Base-by-base conservation (phyloP, 2,113 vertebrate genomes). In the Rhinichthys klamathensis region DNA sequence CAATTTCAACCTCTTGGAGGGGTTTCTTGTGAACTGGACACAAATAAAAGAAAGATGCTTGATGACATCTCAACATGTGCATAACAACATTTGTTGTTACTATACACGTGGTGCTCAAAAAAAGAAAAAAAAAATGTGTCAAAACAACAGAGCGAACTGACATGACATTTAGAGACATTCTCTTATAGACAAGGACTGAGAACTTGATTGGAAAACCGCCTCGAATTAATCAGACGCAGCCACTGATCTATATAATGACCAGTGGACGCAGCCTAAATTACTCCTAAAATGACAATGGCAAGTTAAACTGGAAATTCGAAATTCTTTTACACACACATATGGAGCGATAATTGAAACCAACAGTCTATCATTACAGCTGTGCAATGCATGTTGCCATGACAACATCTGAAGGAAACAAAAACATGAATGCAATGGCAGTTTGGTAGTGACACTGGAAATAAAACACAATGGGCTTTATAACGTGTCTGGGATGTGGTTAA, bases 1-100 rank as follows among this genome's bases (percentile, higher is more conserved):
- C 96, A 60, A 99, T 99, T 94, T 99, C 98, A 89, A 99, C 95
- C 94, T 99, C 98, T 94, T 99, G 98, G 90, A 99, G 97, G 72
- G 98, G 97, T 87, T 99, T 99, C 93, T 99, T 99, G 91, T 99
- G 98, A 95, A 99, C 98, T 99, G 46, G 0, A 12, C 10, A 87
- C 72, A 67, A 46, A n/a, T 5, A 51, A 18, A 54, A 70, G 32
- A 9, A 25, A 46, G 11, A 72, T 3, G 23, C 21, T 51, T 72
- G 13, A 69, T 54, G 27, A 69, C 27, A 15, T n/a, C 38, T 35
- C 23, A 70, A 23, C 18, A 23, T 11, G 32, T 38, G 32, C 18
- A 12, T 12, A 70, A 70, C 16, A 70, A 70, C 21, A 70, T 41
- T 70, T 38, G 35, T 5, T 41, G 18, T 23, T 23, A 4, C 38